Percentiles rank a stretch among this genome's conserved stretches.
Evolutionary conservation across 1,140 invertebrate genomes (phyloP).

Genomic region (Eupeodes corollae): DNA sequence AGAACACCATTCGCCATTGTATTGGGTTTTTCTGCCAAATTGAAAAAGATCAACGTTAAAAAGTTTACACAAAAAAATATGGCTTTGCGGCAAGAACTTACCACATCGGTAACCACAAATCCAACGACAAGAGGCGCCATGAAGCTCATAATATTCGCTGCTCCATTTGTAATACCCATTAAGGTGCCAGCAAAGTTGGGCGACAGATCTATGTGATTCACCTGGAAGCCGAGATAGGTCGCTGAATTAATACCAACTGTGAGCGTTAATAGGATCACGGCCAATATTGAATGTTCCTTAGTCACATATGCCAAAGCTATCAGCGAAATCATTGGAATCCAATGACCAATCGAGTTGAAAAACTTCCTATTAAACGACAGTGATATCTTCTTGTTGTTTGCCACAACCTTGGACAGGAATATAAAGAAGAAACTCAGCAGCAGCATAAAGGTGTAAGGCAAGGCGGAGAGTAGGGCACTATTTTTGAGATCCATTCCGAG

Average conservation of each 20-base stretch:
- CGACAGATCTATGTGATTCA: constrained; percentile 62
- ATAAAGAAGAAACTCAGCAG: constrained; percentile 54
- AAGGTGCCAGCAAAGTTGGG: constrained; percentile 65
- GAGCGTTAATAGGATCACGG: constrained; percentile 49
- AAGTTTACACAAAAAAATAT: too few species aligned
- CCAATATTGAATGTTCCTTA: constrained; percentile 39
- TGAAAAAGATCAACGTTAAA: not conserved
- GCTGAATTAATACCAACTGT: constrained; percentile 69
- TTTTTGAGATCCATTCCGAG: constrained; percentile 64
- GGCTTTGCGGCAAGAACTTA: constrained; percentile 27
- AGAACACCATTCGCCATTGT: constrained; percentile 61
- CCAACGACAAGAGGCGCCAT: constrained; percentile 54
- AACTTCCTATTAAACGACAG: constrained; percentile 49
- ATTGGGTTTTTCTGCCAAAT: constrained; percentile 33
- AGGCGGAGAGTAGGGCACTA: constrained; percentile 59
- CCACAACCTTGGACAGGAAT: constrained; percentile 48
- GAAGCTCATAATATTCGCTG: constrained; percentile 59
- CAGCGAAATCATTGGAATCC: constrained; percentile 48
- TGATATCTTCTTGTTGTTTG: constrained; percentile 43
- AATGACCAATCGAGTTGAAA: constrained; percentile 51
- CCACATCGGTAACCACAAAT: constrained; percentile 49
- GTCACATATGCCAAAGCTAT: constrained; percentile 49
- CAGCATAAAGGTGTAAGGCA: constrained; percentile 70
- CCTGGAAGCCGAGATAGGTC: constrained; percentile 55
- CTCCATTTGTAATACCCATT: constrained; percentile 57